Percentiles rank a stretch among this genome's conserved stretches.
phyloP scores from a whole-genome alignment of 2,113 vertebrate species.

The Seriola rivoliana region DNA sequence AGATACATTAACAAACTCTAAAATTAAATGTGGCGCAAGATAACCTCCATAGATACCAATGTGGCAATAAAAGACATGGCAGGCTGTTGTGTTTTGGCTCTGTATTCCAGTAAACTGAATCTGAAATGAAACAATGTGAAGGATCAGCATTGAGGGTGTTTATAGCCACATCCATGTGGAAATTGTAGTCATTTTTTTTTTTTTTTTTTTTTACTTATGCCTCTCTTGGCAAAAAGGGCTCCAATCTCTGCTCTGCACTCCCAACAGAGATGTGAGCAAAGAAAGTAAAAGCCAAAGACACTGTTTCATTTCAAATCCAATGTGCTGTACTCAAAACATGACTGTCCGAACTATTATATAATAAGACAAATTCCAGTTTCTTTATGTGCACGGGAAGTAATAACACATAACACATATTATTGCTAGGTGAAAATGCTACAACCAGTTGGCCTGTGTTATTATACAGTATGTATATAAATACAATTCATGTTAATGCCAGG shows the following conservation, averaged over 20 bases:
- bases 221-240: neutral
- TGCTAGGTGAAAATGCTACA: constrained; percentile 18
- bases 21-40: constrained; percentile 16
- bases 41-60: neutral
- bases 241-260: neutral
- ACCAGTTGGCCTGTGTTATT: neutral
- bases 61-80: neutral
- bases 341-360: too few species aligned
- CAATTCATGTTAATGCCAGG: constrained; percentile 30
- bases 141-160: neutral
- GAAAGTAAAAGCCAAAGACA: neutral
- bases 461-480: neutral
- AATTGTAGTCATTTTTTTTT: neutral
- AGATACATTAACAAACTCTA: neutral
- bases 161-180: neutral
- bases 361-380: neutral
- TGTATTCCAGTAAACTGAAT: neutral
- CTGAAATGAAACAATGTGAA: neutral
- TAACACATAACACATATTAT: neutral
- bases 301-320: neutral
- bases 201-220: neutral
- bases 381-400: neutral
- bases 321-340: neutral
- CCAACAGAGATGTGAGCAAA: neutral
- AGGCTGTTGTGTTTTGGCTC: neutral